Conservation (phyloP, 1,140 invertebrate genomes). For the Paralvinella palmiformis region DNA sequence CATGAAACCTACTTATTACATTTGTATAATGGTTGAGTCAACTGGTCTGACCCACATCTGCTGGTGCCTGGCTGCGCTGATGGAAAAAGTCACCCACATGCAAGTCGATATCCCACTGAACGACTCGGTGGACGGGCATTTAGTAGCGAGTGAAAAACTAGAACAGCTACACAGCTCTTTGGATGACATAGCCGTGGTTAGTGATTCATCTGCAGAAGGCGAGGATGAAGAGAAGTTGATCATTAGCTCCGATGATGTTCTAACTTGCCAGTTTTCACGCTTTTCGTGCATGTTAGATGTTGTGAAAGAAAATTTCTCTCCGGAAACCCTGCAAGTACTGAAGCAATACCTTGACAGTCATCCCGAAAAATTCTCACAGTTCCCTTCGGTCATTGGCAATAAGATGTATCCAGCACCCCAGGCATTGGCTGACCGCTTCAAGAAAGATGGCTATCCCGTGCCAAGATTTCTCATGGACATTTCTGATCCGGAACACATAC, state of each 20-base stretch:
- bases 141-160: too few relatives aligned
- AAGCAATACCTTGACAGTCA: not conserved
- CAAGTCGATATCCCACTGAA: not conserved
- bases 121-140: too few relatives aligned
- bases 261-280: too few relatives aligned
- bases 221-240: not conserved
- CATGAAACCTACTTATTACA: not conserved
- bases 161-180: not conserved
- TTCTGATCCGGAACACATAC: not conserved
- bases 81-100: not conserved
- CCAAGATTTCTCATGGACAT: not conserved
- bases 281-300: not conserved
- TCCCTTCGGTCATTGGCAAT: conserved; percentile 2
- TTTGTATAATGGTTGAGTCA: not conserved
- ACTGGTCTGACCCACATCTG: not conserved
- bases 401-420: conserved; percentile 4
- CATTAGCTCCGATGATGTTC: too few relatives aligned
- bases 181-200: too few relatives aligned
- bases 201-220: not conserved
- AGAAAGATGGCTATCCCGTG: not conserved
- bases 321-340: not conserved
- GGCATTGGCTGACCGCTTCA: not conserved
- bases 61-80: not conserved
- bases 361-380: not conserved
- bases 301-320: not conserved